A percentile compares a stretch with the other conserved stretches of the same genome.
Conservation (phyloP, 2,888 invertebrate genomes). For the Blastobasis lacticolella region DNA sequence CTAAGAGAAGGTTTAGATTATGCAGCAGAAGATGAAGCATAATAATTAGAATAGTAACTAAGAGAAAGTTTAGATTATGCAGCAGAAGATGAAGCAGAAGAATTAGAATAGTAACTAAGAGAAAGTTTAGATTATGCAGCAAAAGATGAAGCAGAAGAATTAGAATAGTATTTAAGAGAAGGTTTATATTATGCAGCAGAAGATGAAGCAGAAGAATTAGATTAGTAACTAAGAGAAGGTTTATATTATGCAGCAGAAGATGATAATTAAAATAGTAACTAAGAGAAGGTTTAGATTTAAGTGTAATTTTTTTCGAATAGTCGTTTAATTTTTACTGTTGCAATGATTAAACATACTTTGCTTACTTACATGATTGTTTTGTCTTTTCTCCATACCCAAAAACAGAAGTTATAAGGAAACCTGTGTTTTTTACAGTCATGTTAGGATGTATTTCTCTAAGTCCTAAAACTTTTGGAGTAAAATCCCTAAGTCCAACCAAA, state of each 20-base stretch:
- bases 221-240: neutral
- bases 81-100: neutral
- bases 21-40: neutral
- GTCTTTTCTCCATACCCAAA: neutral
- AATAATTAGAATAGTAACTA: neutral
- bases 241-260: neutral
- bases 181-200: neutral
- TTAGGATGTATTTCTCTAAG: neutral
- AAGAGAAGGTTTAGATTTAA: neutral
- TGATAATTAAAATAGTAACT: neutral
- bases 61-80: neutral
- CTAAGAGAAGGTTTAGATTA: no score
- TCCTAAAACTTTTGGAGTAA: no score
- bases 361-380: neutral
- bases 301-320: neutral
- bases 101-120: neutral
- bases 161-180: neutral
- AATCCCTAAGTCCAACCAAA: neutral
- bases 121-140: neutral
- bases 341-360: no score
- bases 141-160: neutral
- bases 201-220: neutral
- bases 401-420: neutral
- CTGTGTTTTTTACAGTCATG: neutral
- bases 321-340: no score